Percentiles rank a stretch among this genome's conserved stretches.
These are phyloP conservation scores for Montipora capricornis DNA, from an alignment of 64 coral and sea anemone species.

Conservation along the genomic window DNA sequence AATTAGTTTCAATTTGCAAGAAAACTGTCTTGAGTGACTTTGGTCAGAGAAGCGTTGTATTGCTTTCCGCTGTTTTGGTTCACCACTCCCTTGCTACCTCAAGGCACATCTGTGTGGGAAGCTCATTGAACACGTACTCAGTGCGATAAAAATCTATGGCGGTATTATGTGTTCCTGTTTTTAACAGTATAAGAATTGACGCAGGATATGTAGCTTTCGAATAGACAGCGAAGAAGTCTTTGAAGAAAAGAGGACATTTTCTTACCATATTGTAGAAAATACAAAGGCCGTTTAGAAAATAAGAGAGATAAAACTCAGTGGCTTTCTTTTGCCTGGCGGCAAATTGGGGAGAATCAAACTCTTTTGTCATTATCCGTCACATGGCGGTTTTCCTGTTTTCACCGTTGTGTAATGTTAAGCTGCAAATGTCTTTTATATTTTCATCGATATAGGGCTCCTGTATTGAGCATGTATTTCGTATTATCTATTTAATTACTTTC, in stretches of 20 bases:
- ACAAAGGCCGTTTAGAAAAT: not conserved
- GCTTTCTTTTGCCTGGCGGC: not conserved
- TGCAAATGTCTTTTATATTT: not conserved
- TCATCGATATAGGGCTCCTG: not conserved
- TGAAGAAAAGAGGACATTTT: not conserved
- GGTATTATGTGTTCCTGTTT: not conserved
- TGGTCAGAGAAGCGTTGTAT: not conserved
- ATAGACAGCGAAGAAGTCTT: not conserved
- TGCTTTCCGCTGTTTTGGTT: not conserved
- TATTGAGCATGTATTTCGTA: not conserved
- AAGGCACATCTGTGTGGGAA: not conserved
- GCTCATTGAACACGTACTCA: not conserved
- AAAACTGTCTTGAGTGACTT: too few species aligned
- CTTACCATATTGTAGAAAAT: not conserved
- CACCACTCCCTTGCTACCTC: too few species aligned
- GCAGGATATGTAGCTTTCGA: not conserved
- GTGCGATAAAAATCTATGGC: not conserved
- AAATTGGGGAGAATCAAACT: not conserved
- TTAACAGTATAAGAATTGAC: not conserved
- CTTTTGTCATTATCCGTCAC: not conserved
- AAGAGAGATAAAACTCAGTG: not conserved
- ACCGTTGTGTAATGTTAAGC: not conserved
- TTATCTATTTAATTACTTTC: slow-evolving; percentile 4
- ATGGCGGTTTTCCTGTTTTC: not conserved
- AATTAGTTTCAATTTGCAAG: too few species aligned